phyloP scores from a whole-genome alignment of 1,140 invertebrate species.

The Drosophila mayri region DNA sequence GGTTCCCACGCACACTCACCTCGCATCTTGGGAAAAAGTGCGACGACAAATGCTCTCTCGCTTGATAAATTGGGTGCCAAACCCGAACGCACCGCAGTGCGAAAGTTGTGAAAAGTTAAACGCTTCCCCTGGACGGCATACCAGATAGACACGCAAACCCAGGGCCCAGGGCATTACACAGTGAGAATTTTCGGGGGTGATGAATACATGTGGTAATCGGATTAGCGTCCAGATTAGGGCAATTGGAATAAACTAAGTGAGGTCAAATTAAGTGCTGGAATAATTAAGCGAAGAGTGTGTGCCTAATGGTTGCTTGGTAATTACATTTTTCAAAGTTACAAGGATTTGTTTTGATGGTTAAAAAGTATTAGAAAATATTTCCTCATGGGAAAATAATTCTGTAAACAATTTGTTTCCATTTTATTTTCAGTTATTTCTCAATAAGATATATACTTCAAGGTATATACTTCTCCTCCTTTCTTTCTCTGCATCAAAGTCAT shows the following conservation, averaged over 20 bases:
- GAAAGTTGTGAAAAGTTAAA: conserved; percentile 79
- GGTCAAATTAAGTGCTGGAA: conserved; percentile 24
- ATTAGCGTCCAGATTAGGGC: conserved; percentile 26
- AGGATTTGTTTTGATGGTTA: neutral
- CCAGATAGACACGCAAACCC: conserved; percentile 61
- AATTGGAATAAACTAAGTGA: conserved; percentile 23
- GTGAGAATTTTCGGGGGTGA: conserved; percentile 39
- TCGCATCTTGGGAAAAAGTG: conserved; percentile 42
- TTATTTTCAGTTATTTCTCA: neutral
- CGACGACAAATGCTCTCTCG: conserved; percentile 61
- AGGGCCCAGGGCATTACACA: conserved; percentile 17
- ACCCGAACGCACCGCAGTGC: conserved; percentile 54
- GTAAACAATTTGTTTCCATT: no score
- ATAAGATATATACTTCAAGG: neutral
- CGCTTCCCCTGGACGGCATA: conserved; percentile 57
- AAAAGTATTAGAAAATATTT: neutral
- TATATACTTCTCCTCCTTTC: conserved; percentile 2
- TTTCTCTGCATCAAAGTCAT: conserved; percentile 44
- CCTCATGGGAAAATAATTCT: neutral
- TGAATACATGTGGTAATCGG: conserved; percentile 24
- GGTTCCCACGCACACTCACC: conserved; percentile 67
- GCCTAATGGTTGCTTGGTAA: neutral
- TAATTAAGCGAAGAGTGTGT: conserved; percentile 21
- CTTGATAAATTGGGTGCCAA: conserved; percentile 81
- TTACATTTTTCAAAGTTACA: conserved; percentile 3